Conservation (phyloP, 64 coral and sea anemone species). For the Porites australiensis region DNA sequence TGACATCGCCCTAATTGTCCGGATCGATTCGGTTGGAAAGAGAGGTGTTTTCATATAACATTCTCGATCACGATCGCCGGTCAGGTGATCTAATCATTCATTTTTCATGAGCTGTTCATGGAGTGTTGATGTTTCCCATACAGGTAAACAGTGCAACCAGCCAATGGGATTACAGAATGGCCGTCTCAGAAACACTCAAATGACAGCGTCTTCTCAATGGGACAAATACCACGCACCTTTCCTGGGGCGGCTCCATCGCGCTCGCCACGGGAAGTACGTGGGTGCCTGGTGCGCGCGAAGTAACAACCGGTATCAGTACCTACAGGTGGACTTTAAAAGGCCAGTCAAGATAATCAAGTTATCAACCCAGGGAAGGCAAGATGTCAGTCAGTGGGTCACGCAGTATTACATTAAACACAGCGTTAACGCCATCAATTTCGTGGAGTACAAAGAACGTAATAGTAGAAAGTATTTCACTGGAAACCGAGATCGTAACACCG, state of each 20-base stretch:
- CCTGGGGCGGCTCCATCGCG: constrained; percentile 70
- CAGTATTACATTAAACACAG: constrained; percentile 8
- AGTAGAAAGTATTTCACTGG: constrained; percentile 40
- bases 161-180: constrained; percentile 81
- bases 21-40: too few relatives aligned
- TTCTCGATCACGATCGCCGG: too few relatives aligned
- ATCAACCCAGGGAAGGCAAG: constrained; percentile 5
- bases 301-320: constrained; percentile 62
- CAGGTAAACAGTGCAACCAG: constrained; percentile 54
- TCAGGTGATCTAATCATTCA: too few relatives aligned
- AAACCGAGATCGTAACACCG: constrained; percentile 28
- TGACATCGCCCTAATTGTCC: too few relatives aligned
- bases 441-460: constrained; percentile 46
- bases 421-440: constrained; percentile 37
- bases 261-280: constrained; percentile 46
- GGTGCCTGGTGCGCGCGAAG: constrained; percentile 72
- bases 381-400: constrained; percentile 21
- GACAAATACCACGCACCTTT: constrained; percentile 58
- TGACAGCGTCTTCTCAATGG: constrained; percentile 64
- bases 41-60: too few relatives aligned
- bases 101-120: background rate
- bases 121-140: background rate
- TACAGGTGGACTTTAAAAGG: constrained; percentile 15
- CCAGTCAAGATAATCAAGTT: constrained; percentile 29
- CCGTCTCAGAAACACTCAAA: constrained; percentile 53